phyloP scores from a whole-genome alignment of 2,797 vertebrate species.

The Phoeniculus purpureus region DNA sequence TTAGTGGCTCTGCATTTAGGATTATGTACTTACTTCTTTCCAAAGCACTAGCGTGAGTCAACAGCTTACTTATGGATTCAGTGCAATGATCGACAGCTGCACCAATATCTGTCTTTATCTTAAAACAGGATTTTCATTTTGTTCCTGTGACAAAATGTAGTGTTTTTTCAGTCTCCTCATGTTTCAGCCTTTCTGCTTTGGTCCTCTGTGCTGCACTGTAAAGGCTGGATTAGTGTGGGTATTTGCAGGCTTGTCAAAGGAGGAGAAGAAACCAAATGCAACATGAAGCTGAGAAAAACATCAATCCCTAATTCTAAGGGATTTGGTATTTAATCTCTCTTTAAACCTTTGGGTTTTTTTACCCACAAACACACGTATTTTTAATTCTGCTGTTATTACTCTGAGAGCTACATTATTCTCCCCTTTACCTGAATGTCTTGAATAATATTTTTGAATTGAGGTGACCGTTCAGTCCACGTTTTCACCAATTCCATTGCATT shows the following conservation, averaged over 20 bases:
- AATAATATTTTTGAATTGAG: slow-evolving; percentile 91
- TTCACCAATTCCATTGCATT: slow-evolving; percentile 95
- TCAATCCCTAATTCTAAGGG: not conserved
- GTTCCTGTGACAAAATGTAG: not conserved
- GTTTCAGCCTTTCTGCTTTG: not conserved
- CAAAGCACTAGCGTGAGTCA: not conserved
- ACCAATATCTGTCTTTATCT: not conserved
- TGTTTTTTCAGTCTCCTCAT: not conserved
- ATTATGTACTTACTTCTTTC: not conserved
- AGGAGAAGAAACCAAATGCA: not conserved
- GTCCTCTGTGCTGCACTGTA: not conserved
- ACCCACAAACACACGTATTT: not conserved
- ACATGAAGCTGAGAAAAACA: not conserved
- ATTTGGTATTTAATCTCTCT: not conserved
- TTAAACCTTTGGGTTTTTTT: not conserved
- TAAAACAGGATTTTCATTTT: not conserved
- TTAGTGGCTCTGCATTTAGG: not conserved
- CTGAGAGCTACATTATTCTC: not conserved
- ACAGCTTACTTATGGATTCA: fast-evolving
- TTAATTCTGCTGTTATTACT: not conserved
- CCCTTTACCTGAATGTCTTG: slow-evolving; percentile 91
- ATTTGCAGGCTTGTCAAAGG: fast-evolving
- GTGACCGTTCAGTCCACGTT: slow-evolving; percentile 89
- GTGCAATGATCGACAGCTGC: not conserved
- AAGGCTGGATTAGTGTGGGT: not conserved